Evolutionary conservation across 2,797 vertebrate species (phyloP).

Genomic region (Urophycis tenuis): DNA sequence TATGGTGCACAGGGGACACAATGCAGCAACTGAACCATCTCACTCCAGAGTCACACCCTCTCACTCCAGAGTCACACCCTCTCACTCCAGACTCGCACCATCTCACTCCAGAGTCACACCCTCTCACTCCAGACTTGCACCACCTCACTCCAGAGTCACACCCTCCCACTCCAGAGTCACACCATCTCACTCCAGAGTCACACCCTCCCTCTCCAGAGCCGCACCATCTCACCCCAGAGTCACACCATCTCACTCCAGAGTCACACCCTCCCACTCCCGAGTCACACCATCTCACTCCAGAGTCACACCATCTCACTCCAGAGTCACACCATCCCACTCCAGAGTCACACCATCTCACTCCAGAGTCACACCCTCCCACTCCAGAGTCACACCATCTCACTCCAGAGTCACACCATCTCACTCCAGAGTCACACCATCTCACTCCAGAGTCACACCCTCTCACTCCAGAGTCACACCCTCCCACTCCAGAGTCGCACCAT

Average conservation of each 20-base stretch:
- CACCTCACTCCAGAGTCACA: not conserved
- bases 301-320: too few relatives aligned
- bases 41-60: too few relatives aligned
- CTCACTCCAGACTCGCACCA: too few relatives aligned
- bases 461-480: too few relatives aligned
- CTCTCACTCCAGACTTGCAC: not conserved
- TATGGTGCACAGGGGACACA: conserved; percentile 17
- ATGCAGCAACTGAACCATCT: not conserved
- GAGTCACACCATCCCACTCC: not conserved
- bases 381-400: not conserved
- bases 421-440: not conserved
- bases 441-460: not conserved
- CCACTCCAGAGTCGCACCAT: too few relatives aligned
- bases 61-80: too few relatives aligned
- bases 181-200: not conserved
- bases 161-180: not conserved
- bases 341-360: too few relatives aligned
- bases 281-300: too few relatives aligned
- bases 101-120: not conserved
- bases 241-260: too few relatives aligned
- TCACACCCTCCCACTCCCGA: not conserved
- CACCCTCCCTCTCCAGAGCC: not conserved
- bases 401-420: not conserved
- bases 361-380: not conserved
- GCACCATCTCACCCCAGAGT: too few relatives aligned